Percentiles rank a stretch among this genome's conserved stretches.
Conservation (phyloP, 2,888 invertebrate species). For the Notodonta dromedarius region DNA sequence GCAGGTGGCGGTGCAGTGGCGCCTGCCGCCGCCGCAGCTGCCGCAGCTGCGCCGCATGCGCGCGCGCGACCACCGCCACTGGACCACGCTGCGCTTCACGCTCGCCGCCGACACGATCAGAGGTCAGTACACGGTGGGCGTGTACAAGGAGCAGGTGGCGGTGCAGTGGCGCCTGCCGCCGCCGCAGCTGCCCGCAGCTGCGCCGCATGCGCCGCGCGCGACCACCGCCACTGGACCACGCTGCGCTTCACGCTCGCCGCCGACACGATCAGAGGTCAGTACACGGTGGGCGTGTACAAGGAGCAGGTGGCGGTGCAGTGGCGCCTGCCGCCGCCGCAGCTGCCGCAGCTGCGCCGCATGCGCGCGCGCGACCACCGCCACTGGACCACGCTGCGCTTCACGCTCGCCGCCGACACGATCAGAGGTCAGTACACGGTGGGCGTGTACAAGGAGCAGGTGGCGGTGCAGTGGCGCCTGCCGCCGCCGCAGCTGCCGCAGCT, state of each 20-base stretch:
- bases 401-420: slow-evolving; percentile 36
- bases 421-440: slow-evolving; percentile 27
- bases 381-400: slow-evolving; percentile 77
- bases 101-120: slow-evolving; percentile 37
- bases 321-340: slow-evolving; percentile 76
- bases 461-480: too few species aligned
- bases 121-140: slow-evolving; percentile 86
- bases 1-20: slow-evolving; percentile 88
- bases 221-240: slow-evolving; percentile 61
- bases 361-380: slow-evolving; percentile 43
- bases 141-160: slow-evolving; percentile 87
- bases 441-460: too few species aligned
- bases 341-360: slow-evolving; percentile 54
- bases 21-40: slow-evolving; percentile 67
- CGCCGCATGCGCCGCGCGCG: slow-evolving; percentile 52
- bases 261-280: slow-evolving; percentile 58
- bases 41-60: slow-evolving; percentile 55
- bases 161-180: slow-evolving; percentile 86
- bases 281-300: slow-evolving; percentile 88
- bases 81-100: slow-evolving; percentile 76
- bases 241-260: slow-evolving; percentile 64
- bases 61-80: slow-evolving; percentile 43
- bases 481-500: too few species aligned
- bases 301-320: slow-evolving; percentile 89
- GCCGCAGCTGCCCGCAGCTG: slow-evolving; percentile 54